phyloP scores from a whole-genome alignment of 2,797 vertebrate species.

The Etheostoma perlongum region DNA sequence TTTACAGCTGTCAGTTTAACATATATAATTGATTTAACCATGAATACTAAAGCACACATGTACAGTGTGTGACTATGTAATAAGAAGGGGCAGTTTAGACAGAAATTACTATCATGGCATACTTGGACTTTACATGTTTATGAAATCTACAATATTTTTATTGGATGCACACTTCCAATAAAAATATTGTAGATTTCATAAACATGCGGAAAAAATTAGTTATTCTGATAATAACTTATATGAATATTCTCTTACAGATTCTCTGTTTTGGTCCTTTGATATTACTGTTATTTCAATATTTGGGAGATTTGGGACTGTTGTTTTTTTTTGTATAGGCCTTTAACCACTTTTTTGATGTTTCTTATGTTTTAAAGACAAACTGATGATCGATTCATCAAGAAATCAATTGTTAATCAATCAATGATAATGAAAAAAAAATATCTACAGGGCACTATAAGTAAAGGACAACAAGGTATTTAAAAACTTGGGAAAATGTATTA shows the following conservation, averaged over 20 bases:
- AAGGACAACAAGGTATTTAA: neutral
- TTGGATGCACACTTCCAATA: too few species aligned
- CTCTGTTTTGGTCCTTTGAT: neutral
- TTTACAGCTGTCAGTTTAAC: constrained; percentile 40
- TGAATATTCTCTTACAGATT: neutral
- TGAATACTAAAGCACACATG: constrained; percentile 23
- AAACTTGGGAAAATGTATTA: neutral
- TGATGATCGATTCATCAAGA: neutral
- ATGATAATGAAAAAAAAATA: neutral
- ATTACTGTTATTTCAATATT: neutral
- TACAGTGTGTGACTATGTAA: neutral
- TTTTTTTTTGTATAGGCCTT: neutral
- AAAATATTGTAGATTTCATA: neutral
- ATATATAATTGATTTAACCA: constrained; percentile 51
- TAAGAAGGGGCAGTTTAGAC: neutral
- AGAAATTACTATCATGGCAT: neutral
- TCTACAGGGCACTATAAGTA: neutral
- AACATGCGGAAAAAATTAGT: neutral
- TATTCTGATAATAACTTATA: neutral
- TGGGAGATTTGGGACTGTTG: neutral
- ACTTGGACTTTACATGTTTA: neutral
- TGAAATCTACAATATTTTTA: too few species aligned
- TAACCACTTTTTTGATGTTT: neutral
- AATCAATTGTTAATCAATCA: neutral
- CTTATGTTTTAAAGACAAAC: neutral